A percentile compares a stretch with the other conserved stretches of the same genome.
Conservation (phyloP, 1,140 invertebrate species). For the Colletes gigas region DNA sequence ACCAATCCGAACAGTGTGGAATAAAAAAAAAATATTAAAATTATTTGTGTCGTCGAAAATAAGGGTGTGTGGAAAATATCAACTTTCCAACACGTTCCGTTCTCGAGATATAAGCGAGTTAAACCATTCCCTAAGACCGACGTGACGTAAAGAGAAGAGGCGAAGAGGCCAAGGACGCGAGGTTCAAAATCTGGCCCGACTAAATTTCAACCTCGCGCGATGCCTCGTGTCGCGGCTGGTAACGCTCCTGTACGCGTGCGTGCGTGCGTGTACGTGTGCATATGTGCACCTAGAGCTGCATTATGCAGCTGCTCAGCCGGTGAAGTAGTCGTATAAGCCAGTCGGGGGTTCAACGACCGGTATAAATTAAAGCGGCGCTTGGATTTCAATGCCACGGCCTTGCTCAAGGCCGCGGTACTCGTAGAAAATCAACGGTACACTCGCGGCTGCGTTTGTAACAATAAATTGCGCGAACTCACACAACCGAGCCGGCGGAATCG, state of each 20-base stretch:
- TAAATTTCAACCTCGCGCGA: slow-evolving; percentile 16
- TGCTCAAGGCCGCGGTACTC: slow-evolving; percentile 67
- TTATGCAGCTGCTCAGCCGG: slow-evolving; percentile 62
- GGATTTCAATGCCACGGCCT: slow-evolving; percentile 70
- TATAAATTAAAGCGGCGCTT: slow-evolving; percentile 71
- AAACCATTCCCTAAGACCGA: too few relatives aligned
- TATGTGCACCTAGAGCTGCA: slow-evolving; percentile 46
- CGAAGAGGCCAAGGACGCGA: neutral
- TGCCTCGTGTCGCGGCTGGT: slow-evolving; percentile 8
- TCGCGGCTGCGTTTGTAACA: slow-evolving; percentile 54
- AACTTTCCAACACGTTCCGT: too few relatives aligned
- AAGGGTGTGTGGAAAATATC: too few relatives aligned
- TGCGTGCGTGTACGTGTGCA: neutral
- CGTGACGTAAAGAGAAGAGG: too few relatives aligned
- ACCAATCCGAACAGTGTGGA: too few relatives aligned
- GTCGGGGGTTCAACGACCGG: slow-evolving; percentile 65
- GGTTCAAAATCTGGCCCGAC: neutral
- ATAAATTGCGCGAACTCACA: slow-evolving; percentile 53
- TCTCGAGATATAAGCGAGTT: too few relatives aligned
- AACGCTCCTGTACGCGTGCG: neutral
- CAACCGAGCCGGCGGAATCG: neutral
- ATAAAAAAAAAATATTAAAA: too few relatives aligned
- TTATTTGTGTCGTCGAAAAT: too few relatives aligned
- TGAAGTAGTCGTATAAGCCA: slow-evolving; percentile 65
- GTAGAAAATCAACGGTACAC: slow-evolving; percentile 69